These are phyloP conservation scores for Criorhina ranunculi DNA, from an alignment of 2,888 invertebrate species.

Conservation along the genomic window DNA sequence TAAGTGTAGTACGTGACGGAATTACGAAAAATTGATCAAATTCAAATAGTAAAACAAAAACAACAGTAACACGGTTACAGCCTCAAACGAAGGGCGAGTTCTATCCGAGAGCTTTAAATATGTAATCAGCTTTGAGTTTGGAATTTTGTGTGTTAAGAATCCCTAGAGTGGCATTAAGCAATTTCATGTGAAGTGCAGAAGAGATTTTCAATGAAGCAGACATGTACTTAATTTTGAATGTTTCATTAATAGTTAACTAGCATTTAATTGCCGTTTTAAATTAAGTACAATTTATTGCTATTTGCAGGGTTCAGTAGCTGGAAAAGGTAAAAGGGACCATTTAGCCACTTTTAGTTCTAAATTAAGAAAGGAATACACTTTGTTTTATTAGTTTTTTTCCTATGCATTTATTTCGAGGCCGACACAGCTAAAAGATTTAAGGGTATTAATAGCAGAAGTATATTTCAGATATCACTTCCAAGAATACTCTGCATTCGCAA, in stretches of 20 bases:
- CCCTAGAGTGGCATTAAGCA: conserved; percentile 45
- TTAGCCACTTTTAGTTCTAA: too few relatives aligned
- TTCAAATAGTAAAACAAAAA: conserved; percentile 25
- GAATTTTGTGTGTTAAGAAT: conserved; percentile 14
- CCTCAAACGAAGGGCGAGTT: background rate
- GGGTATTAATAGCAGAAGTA: too few relatives aligned
- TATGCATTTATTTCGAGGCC: too few relatives aligned
- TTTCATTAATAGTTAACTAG: conserved; percentile 11
- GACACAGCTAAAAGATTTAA: too few relatives aligned
- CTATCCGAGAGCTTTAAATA: conserved; percentile 26
- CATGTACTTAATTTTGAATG: conserved; percentile 33
- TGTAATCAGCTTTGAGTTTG: conserved; percentile 37
- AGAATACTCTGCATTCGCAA: too few relatives aligned
- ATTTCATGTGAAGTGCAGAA: conserved; percentile 23
- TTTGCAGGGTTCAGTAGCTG: background rate
- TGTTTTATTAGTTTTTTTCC: too few relatives aligned
- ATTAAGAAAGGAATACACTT: too few relatives aligned
- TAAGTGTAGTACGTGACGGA: conserved; percentile 67
- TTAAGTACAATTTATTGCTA: background rate
- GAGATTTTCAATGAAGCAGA: conserved; percentile 31
- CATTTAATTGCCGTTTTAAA: conserved; percentile 8
- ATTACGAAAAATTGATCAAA: conserved; percentile 51
- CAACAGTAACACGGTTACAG: conserved; percentile 4
- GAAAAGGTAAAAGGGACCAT: background rate
- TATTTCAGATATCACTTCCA: too few relatives aligned